These are phyloP conservation scores for Chymomyza fuscimana DNA, from an alignment of 2,888 invertebrate species.

Conservation along the genomic window DNA sequence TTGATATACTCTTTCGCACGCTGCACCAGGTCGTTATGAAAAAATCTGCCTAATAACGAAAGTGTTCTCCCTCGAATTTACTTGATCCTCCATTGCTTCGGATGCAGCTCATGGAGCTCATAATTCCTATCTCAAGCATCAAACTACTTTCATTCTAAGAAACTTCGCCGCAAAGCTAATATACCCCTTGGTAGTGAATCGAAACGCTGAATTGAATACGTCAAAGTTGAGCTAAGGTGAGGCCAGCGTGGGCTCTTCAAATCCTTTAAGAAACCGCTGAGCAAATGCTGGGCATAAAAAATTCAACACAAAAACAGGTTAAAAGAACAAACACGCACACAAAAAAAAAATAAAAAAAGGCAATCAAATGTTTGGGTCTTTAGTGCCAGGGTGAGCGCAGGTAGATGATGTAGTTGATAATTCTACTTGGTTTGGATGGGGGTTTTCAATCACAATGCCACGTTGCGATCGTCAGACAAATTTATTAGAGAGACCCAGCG, in stretches of 20 bases:
- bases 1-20: not conserved
- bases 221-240: constrained; percentile 16
- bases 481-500: constrained; percentile 56
- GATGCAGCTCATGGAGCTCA: too few relatives aligned
- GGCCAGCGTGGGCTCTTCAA: constrained; percentile 16
- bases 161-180: not conserved
- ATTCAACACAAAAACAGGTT: constrained; percentile 58
- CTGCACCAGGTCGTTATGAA: too few relatives aligned
- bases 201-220: not conserved
- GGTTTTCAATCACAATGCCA: constrained; percentile 62
- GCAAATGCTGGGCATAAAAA: constrained; percentile 13
- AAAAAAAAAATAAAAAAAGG: constrained; percentile 16
- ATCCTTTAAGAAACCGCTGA: constrained; percentile 46
- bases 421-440: constrained; percentile 2
- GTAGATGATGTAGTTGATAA: constrained; percentile 47
- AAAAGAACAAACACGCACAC: constrained; percentile 13
- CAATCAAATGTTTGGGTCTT: constrained; percentile 28
- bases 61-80: too few relatives aligned
- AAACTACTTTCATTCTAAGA: too few relatives aligned
- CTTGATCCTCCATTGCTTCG: too few relatives aligned
- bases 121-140: too few relatives aligned
- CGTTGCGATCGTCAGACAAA: constrained; percentile 45
- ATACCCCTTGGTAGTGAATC: not conserved
- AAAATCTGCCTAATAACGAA: too few relatives aligned
- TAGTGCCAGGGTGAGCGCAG: constrained; percentile 30